Evolutionary conservation across 1,140 invertebrate species (phyloP), one percentile per base, ranked within the genome.

Genomic region (Eriocheir sinensis): DNA sequence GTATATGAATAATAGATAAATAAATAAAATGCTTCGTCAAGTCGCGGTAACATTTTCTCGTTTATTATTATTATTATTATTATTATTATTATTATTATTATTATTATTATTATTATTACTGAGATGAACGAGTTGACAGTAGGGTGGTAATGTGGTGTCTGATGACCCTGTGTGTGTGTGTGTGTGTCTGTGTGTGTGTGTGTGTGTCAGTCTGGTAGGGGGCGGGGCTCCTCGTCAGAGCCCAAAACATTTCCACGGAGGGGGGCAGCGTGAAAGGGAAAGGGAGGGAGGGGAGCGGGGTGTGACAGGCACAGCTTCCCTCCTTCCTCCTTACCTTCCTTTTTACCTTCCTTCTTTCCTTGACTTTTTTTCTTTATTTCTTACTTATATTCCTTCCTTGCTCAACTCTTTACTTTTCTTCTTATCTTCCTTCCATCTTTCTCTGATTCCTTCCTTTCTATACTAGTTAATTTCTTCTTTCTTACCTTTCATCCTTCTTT

Each of bases 171-270:
- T 72, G 60, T 72, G 60, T 72, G 60, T 72, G 60, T 72, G 60
- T 72, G 60, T 72, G 60, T 72, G 60, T 72, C 12, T 72, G 60
- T 72, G 60, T 72, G 60, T 72, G 60, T 72, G 60, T 72, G 60
- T 72, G 60, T 1, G 85, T 6, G 40, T 27, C 8, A 89, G 88
- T 32, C 88, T 30, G 44, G 27, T 44, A 89, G 88, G 41, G 88
- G 21, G 41, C 88, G 44, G 88, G 88, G 88, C 41, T 89, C 88
- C 44, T 53, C 44, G 88, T 36, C 41, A 89, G n/a, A 34, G 88
- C 88, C n/a, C 41, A n/a, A n/a, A 89, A 89, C 41, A 89, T 53
- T 89, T 53, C 88, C 44, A 53, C 40, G 88, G 88, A 32, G 17
- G 88, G n/a, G 3, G n/a, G 41, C 41, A 32, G 41, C 12, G n/a